A percentile compares a stretch with the other conserved stretches of the same genome.
These are phyloP conservation scores for Odontomyia ornata DNA, from an alignment of 2,888 invertebrate genomes.

Conservation along the genomic window DNA sequence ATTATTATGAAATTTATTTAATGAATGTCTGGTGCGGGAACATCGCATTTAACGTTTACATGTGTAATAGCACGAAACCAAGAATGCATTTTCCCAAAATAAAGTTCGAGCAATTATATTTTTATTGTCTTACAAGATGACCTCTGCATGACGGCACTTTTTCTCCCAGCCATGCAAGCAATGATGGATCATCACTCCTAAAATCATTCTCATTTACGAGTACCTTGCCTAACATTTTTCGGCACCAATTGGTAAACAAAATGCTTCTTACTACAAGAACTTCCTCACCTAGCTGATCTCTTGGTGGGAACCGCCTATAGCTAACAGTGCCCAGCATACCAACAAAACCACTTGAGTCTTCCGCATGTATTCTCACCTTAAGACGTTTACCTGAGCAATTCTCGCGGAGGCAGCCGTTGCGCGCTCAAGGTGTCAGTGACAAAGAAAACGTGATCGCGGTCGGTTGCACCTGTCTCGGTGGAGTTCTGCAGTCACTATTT, in stretches of 20 bases:
- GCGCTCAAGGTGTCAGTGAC: constrained; percentile 57
- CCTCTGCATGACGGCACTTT: too few relatives aligned
- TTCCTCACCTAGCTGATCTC: neutral
- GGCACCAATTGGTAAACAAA: neutral
- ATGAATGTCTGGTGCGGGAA: too few relatives aligned
- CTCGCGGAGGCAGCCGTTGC: constrained; percentile 38
- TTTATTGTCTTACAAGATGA: too few relatives aligned
- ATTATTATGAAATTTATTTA: too few relatives aligned
- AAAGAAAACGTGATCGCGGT: constrained; percentile 62
- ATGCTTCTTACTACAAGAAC: constrained; percentile 1
- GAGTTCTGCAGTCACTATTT: neutral
- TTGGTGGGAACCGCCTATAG: constrained; percentile 40
- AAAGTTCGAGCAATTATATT: too few relatives aligned
- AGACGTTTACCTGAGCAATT: constrained; percentile 49
- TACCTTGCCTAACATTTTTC: too few relatives aligned
- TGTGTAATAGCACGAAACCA: too few relatives aligned
- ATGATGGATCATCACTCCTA: too few relatives aligned
- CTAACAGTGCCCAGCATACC: constrained; percentile 37
- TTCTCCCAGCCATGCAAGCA: too few relatives aligned
- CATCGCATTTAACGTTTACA: too few relatives aligned
- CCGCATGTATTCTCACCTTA: constrained; percentile 39
- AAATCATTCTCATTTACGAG: too few relatives aligned
- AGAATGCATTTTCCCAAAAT: too few relatives aligned
- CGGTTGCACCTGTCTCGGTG: constrained; percentile 60
- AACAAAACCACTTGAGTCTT: constrained; percentile 22